A percentile compares a stretch with the other conserved stretches of the same genome.
These are phyloP conservation scores for Myanophis thanlyinensis DNA, from an alignment of 2,113 vertebrate genomes.

Conservation along the genomic window DNA sequence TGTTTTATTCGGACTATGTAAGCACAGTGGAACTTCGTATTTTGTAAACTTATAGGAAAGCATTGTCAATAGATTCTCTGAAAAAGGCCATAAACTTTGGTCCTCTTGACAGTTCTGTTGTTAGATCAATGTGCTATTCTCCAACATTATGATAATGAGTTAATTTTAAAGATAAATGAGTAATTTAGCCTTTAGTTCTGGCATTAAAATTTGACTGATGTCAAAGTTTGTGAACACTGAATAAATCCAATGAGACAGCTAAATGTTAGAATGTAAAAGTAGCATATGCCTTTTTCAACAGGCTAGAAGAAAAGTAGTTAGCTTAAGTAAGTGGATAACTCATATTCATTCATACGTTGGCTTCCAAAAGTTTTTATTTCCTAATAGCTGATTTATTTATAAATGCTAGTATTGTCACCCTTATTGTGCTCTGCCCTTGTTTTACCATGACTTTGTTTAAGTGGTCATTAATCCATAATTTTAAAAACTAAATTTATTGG, in stretches of 20 bases:
- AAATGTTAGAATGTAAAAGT: neutral
- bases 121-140: constrained; percentile 64
- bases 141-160: constrained; percentile 61
- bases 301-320: neutral
- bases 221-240: constrained; percentile 37
- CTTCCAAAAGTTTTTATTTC: neutral
- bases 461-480: neutral
- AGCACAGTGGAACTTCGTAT: constrained; percentile 30
- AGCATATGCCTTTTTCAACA: neutral
- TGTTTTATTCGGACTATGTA: constrained; percentile 7
- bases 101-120: constrained; percentile 38
- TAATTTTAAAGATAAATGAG: constrained; percentile 60
- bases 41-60: constrained; percentile 31
- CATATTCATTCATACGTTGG: neutral
- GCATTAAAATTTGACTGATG: constrained; percentile 58
- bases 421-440: neutral
- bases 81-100: constrained; percentile 55
- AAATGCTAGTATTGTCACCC: neutral
- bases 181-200: constrained; percentile 54
- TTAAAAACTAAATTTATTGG: neutral
- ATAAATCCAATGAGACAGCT: constrained; percentile 9
- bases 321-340: neutral
- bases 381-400: neutral
- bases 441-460: neutral
- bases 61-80: constrained; percentile 51